These are phyloP conservation scores for Ptycholaimellus sp. DNA, from an alignment of 2,888 invertebrate species.

Conservation along the genomic window DNA sequence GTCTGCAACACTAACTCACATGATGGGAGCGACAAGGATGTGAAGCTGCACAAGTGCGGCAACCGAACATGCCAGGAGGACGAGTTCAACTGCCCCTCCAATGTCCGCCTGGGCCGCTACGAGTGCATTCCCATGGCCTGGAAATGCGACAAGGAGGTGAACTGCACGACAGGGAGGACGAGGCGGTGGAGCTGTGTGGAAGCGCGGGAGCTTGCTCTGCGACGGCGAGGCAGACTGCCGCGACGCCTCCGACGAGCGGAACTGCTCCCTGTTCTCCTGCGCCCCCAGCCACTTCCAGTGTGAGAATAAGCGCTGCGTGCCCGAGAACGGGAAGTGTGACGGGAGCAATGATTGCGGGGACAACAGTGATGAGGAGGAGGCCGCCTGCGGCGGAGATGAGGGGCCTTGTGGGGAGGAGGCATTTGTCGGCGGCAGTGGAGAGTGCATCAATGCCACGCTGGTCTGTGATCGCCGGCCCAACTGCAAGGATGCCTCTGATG, in stretches of 20 bases:
- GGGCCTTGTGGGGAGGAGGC: slow-evolving; percentile 54
- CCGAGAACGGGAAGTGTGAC: slow-evolving; percentile 67
- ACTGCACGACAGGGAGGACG: too few relatives aligned
- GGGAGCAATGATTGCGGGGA: slow-evolving; percentile 81
- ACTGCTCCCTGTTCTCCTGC: too few relatives aligned
- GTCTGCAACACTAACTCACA: too few relatives aligned
- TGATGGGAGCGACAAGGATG: slow-evolving; percentile 69
- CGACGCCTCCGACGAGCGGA: slow-evolving; percentile 66
- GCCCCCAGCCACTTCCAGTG: too few relatives aligned
- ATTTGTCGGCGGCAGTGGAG: slow-evolving; percentile 66
- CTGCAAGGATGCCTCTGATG: slow-evolving; percentile 72
- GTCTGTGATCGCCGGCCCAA: slow-evolving; percentile 60
- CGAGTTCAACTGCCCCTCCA: slow-evolving; percentile 25
- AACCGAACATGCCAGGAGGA: too few relatives aligned
- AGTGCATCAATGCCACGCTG: slow-evolving; percentile 36
- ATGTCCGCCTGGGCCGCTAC: too few relatives aligned
- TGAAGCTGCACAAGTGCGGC: too few relatives aligned
- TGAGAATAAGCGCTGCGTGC: slow-evolving; percentile 42
- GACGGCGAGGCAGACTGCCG: too few relatives aligned
- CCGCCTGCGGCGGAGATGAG: slow-evolving; percentile 2
- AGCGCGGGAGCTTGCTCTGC: too few relatives aligned
- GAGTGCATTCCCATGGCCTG: slow-evolving; percentile 83
- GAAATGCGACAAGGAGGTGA: slow-evolving; percentile 74
- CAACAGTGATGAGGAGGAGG: slow-evolving; percentile 49
- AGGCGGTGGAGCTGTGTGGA: too few relatives aligned